These are phyloP conservation scores for Drosophila sordidula DNA, from an alignment of 2,888 invertebrate genomes.

Conservation along the genomic window DNA sequence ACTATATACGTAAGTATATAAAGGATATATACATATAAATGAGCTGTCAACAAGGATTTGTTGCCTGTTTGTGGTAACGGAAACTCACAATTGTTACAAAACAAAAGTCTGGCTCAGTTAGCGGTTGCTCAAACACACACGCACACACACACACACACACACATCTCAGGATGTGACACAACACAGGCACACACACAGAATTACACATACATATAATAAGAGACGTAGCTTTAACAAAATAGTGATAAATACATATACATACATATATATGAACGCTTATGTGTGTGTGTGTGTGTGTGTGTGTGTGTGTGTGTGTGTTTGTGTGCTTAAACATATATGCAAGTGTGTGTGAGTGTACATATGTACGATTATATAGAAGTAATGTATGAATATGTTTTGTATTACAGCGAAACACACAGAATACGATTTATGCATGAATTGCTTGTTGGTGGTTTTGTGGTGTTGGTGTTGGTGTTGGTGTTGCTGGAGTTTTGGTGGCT, in stretches of 20 bases:
- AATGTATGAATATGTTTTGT: slow-evolving; percentile 46
- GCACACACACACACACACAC: slow-evolving; percentile 7
- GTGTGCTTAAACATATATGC: slow-evolving; percentile 22
- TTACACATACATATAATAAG: slow-evolving; percentile 30
- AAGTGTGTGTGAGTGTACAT: slow-evolving; percentile 5
- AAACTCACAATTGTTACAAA: slow-evolving; percentile 45
- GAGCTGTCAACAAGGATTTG: slow-evolving; percentile 71
- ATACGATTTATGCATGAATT: slow-evolving; percentile 56
- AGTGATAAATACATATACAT: slow-evolving; percentile 48
- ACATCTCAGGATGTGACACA: slow-evolving; percentile 3
- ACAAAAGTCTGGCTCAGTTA: slow-evolving; percentile 42
- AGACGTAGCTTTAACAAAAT: slow-evolving; percentile 50
- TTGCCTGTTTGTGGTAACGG: slow-evolving; percentile 48
- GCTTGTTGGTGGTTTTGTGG: slow-evolving; percentile 24
- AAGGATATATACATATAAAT: slow-evolving; percentile 39
- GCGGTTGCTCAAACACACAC: slow-evolving; percentile 11
- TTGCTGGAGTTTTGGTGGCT: slow-evolving; percentile 29
- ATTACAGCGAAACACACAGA: slow-evolving; percentile 48
- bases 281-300: slow-evolving; percentile 25
- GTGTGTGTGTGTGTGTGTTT: slow-evolving; percentile 20
- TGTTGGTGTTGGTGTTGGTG: slow-evolving; percentile 18
- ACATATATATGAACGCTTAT: slow-evolving; percentile 36
- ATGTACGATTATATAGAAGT: slow-evolving; percentile 19
- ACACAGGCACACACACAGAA: slow-evolving; percentile 9
- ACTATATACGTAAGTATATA: slow-evolving; percentile 9